phyloP scores from a whole-genome alignment of 2,888 invertebrate genomes.

The Tanypteryx hageni region DNA sequence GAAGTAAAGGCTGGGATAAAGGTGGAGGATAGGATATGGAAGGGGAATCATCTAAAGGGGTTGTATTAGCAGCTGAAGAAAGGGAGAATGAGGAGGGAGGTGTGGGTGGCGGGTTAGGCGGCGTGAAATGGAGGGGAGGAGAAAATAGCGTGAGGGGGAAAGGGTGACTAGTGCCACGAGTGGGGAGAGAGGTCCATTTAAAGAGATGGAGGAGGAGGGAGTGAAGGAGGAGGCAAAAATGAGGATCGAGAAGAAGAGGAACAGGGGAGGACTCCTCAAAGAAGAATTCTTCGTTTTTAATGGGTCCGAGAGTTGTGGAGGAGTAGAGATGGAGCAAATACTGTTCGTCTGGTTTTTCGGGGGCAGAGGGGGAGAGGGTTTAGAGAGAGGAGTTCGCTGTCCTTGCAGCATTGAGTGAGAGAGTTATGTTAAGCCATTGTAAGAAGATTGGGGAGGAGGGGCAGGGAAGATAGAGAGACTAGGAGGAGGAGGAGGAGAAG shows the following conservation, averaged over 20 bases:
- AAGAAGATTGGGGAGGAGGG: not conserved
- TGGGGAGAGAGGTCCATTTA: not conserved
- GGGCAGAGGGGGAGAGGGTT: too few species aligned
- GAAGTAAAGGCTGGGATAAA: too few species aligned
- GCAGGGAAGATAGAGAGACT: not conserved
- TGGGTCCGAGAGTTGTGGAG: too few species aligned
- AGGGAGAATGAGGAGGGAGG: not conserved
- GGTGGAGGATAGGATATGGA: too few species aligned
- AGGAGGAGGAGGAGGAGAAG: not conserved
- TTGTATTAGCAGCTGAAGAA: too few species aligned
- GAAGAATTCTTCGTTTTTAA: too few species aligned
- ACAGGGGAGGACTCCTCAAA: not conserved
- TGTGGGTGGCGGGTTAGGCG: not conserved
- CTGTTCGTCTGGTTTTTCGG: too few species aligned
- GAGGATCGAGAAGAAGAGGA: not conserved
- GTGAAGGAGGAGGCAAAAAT: not conserved
- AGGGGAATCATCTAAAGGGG: too few species aligned
- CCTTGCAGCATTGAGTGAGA: not conserved
- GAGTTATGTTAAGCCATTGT: constrained; percentile 32
- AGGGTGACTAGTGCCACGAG: not conserved
- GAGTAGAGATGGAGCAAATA: too few species aligned
- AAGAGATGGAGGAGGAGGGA: not conserved
- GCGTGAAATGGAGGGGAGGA: not conserved
- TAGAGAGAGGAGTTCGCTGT: not conserved
- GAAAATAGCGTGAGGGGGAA: not conserved